Base-by-base conservation (phyloP, 1,140 invertebrate species). In the Lycorma delicatula region DNA sequence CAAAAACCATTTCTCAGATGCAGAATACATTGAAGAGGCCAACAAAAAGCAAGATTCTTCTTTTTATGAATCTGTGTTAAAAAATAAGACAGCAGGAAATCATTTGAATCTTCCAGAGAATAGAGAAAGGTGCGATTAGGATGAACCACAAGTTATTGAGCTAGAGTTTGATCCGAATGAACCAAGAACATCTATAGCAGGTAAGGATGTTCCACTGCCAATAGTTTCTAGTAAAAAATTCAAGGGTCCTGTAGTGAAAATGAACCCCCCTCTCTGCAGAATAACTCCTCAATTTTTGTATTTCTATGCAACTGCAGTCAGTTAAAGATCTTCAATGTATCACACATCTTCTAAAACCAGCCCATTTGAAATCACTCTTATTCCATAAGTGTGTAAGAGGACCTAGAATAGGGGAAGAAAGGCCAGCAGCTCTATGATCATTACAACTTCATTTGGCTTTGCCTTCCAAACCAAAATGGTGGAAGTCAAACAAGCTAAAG, bases 1-100 rank as follows among this genome's bases (percentile, higher is more conserved):
- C 27, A 61, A n/a, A 29, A 51, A 64, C 41, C 56, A 65, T 27
- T 68, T 71, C 59, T 58, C 44, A 25, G 63, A 67, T 52, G n/a
- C 36, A 28, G 64, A 69, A 44, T 67, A 60, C 65, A 59, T 59
- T 59, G 38, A 26, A 59, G 58, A 25, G 52, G 50, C 18, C 22
- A 48, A 55, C 7, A 48, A 54, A 55, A 55, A 27, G 34, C 55
- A 29, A 56, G 44, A 46, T 56, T 41, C 38, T 20, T 41, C 38
- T 41, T 41, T 41, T 41, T 41, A 41, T 41, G 38, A 41, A 41
- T n/a, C n/a, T 41, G 38, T 41, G 20, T 41, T 41, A 20, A 41
- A 41, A 3, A 34, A 34, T 34, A 41, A 41, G 41, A 9, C 6
- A 13, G 41, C 18, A 20, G 41, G 16, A 20, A 41, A 5, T 41